Evolutionary conservation across 2,888 invertebrate genomes (phyloP), one percentile per base, ranked within the genome.

Genomic region (Cerastis rubricosa): DNA sequence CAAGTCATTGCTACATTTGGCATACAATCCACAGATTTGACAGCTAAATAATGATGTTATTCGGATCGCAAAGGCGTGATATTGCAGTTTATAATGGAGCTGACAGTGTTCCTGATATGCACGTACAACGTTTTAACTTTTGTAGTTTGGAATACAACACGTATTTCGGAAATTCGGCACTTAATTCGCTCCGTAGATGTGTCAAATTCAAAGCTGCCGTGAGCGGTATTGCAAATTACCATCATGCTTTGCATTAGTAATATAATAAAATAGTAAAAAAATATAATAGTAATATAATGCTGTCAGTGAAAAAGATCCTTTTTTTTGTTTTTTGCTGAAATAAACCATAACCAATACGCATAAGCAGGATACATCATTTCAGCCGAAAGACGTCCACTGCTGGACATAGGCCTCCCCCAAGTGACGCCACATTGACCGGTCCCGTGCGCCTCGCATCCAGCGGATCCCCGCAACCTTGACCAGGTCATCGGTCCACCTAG

Each of bases 51-150:
- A 81, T 69, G 54, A 81, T n/a, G 49, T 61, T 66, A 69, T 25
- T 12, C 61, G 54, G 71, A 43, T 77, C 43, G 61, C 59, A 77
- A 71, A 49, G 17, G 82, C 76, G 54, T 79, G 57, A 81, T 57
- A 79, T 75, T 57, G 63, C 65, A 70, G 22, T 57, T 71, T 83
- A 57, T 67, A 25, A 57, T 73, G 74, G 64, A 69, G 49, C 67
- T 80, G 70, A 80, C 63, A 71, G 65, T 66, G 43, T 76, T 78
- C 70, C 64, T 49, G 75, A 80, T 75, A 74, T 78, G 85, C 82
- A 80, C 73, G 79, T 59, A 75, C 66, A 81, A 59, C 76, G 43
- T 45, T 69, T 76, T 45, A 79, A 76, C 49, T 76, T 68, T 68
- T 45, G 6, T 14, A 63, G 54, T 71, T 71, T 63, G 35, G 8